Percentiles rank a stretch among this genome's conserved stretches.
phyloP scores from a whole-genome alignment of 2,888 invertebrate species.

The Pristionchus fissidentatus region DNA sequence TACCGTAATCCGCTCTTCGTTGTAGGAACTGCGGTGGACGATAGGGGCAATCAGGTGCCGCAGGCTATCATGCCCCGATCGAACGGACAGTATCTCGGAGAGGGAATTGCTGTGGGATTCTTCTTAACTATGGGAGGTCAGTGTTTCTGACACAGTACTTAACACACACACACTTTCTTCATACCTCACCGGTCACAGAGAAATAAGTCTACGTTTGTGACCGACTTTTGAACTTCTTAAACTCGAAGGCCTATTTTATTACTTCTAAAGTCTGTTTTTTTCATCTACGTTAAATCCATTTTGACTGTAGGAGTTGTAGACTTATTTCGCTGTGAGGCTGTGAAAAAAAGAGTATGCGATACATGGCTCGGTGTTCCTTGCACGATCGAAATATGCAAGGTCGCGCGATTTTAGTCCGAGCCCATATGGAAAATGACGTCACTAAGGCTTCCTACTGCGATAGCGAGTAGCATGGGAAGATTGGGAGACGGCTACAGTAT shows the following conservation, averaged over 20 bases:
- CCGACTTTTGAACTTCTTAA: too few species aligned
- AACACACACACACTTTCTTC: neutral
- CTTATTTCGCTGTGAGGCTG: too few species aligned
- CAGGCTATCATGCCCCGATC: conserved; percentile 13
- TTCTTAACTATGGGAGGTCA: conserved; percentile 24
- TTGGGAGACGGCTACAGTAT: neutral
- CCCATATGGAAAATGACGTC: neutral
- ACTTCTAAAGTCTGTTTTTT: too few species aligned
- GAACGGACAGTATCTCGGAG: conserved; percentile 25
- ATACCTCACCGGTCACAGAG: neutral
- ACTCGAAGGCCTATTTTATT: too few species aligned
- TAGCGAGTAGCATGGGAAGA: neutral
- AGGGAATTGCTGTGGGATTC: conserved; percentile 21
- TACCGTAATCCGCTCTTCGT: too few species aligned
- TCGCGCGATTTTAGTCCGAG: neutral
- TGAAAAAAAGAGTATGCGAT: neutral
- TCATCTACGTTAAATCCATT: too few species aligned
- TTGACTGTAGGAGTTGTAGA: too few species aligned
- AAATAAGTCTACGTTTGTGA: too few species aligned
- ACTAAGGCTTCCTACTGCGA: neutral
- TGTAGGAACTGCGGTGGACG: neutral
- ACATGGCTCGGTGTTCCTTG: neutral
- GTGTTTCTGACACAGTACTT: neutral
- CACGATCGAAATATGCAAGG: neutral
- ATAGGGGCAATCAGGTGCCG: neutral